Base-by-base conservation (phyloP, 2,797 vertebrate species). In the Enteromius trimaculatus region DNA sequence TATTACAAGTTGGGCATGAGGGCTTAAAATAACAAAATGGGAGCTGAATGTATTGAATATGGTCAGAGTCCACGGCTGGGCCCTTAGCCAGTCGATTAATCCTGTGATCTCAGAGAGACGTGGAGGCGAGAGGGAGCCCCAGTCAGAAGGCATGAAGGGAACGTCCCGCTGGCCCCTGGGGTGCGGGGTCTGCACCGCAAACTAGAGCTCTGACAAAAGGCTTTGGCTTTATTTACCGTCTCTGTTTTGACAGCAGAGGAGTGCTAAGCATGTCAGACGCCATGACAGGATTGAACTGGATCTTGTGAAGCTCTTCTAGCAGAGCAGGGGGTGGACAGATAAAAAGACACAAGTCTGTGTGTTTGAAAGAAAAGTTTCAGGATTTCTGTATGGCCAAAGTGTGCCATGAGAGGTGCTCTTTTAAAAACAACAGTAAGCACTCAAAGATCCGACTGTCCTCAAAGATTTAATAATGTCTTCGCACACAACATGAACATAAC, bases 201-300 rank as follows among this genome's bases (percentile, higher is more conserved):
- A 44, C 47, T 55, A 79, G 80, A 68, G 71, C 79, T 71, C 44
- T 31, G 66, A 80, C 81, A 82, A 87, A 84, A 87, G 85, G 65
- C 83, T 72, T 80, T 71, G 51, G 66, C 84, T 89, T 88, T 91
- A 88, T 90, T 90, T 89, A 88, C 88, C 39, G 21, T 69, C 84
- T 81, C 75, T 87, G 89, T 88, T 88, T 86, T 91, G 88, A 91
- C 89, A 89, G 86, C 85, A 80, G 60, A 79, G 77, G 62, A 79
- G 69, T 51, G 71, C 55, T 42, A 79, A 86, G 85, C 80, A 87
- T 77, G 74, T 89, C 85, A 88, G 84, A 84, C 42, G 83, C 78
- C 69, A 76, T 76, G 76, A 78, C 80, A 72, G 72, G 86, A 79
- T 81, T 84, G 81, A 85, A 76, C 39, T 55, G 37, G 82, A 68